Percentiles rank a stretch among this genome's conserved stretches.
Evolutionary conservation across 2,113 vertebrate species (phyloP).

Genomic region (Dissostichus mawsoni): DNA sequence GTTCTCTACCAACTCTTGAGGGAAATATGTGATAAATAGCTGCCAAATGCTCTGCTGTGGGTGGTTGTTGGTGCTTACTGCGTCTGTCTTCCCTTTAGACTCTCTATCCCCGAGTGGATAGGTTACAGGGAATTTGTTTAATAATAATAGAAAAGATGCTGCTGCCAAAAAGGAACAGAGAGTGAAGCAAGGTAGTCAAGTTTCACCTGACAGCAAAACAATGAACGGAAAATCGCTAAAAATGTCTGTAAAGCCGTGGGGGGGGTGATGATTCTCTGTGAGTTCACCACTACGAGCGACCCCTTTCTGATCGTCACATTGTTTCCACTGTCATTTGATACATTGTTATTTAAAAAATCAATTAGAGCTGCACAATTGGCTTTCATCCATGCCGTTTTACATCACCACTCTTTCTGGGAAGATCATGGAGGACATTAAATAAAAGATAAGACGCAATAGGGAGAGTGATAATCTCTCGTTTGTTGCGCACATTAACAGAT

Average conservation of each 20-base stretch:
- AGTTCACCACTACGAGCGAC: neutral
- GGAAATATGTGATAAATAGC: neutral
- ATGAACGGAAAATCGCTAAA: neutral
- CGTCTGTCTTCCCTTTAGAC: neutral
- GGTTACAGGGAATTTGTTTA: neutral
- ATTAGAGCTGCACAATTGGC: neutral
- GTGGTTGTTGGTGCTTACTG: too few relatives aligned
- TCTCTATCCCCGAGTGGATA: neutral
- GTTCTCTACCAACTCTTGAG: neutral
- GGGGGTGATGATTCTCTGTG: neutral
- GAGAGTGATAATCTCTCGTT: slow-evolving; percentile 2
- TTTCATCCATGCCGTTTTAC: neutral
- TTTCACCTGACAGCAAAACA: neutral
- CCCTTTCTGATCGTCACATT: neutral
- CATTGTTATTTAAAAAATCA: neutral
- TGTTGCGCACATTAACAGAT: neutral
- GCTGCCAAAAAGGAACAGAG: neutral
- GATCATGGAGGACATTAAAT: neutral
- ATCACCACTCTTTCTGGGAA: neutral
- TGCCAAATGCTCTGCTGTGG: neutral
- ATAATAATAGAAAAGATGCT: neutral
- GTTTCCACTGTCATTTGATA: neutral
- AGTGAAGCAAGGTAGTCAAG: neutral
- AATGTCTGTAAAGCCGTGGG: neutral
- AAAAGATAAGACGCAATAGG: neutral